Conservation (phyloP, 2,888 invertebrate species). For the Drosophila nr. perissopoda region DNA sequence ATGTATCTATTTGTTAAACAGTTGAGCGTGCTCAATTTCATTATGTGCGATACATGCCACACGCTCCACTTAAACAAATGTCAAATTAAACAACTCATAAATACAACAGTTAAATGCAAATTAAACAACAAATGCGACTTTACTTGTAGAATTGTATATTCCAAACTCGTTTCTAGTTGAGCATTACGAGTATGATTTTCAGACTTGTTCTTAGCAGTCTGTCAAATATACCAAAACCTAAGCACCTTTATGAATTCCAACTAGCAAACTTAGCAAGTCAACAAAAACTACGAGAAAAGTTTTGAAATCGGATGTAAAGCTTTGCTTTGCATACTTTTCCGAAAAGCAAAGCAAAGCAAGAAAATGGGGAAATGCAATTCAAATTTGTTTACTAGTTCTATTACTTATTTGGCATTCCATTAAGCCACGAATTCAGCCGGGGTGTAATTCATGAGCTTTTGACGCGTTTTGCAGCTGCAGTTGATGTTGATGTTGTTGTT, state of each 20-base stretch:
- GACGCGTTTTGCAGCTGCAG: not conserved
- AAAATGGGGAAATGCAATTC: constrained; percentile 25
- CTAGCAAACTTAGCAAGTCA: constrained; percentile 1
- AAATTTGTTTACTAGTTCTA: constrained; percentile 13
- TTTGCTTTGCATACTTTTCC: constrained; percentile 7
- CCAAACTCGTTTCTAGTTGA: not conserved
- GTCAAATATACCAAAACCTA: constrained; percentile 1
- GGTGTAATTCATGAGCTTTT: not conserved
- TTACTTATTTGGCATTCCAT: constrained; percentile 4
- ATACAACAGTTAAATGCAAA: not conserved
- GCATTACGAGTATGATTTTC: not conserved
- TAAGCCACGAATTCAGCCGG: not conserved
- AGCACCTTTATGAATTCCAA: constrained; percentile 25
- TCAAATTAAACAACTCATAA: not conserved
- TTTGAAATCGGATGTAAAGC: constrained; percentile 20
- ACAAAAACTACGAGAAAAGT: constrained; percentile 20
- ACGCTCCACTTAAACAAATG: constrained; percentile 2
- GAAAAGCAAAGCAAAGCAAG: constrained; percentile 9
- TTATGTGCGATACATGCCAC: constrained; percentile 12
- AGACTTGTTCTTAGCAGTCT: not conserved
- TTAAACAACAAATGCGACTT: not conserved
- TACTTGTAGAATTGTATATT: not conserved
- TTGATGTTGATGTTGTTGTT: not conserved
- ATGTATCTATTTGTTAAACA: constrained; percentile 40
- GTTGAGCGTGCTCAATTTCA: constrained; percentile 34